These are phyloP conservation scores for Fragum sueziense DNA, from an alignment of 2,888 invertebrate species.

Conservation along the genomic window DNA sequence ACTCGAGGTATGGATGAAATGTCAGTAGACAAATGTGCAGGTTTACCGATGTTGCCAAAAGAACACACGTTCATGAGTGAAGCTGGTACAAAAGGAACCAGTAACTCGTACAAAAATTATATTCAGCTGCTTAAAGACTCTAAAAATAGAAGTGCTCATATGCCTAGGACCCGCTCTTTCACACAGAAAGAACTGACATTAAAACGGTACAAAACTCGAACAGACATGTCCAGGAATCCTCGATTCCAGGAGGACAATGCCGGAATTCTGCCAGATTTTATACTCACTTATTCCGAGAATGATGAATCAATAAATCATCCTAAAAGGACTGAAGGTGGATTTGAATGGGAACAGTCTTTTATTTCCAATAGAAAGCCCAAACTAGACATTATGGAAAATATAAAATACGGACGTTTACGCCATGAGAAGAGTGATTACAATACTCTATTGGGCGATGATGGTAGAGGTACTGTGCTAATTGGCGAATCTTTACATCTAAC, in stretches of 20 bases:
- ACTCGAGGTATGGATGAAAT: neutral
- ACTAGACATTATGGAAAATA: neutral
- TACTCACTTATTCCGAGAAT: slow-evolving; percentile 51
- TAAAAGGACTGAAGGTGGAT: slow-evolving; percentile 24
- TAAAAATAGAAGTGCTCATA: slow-evolving; percentile 54
- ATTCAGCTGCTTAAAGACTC: slow-evolving; percentile 60
- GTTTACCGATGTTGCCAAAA: slow-evolving; percentile 29
- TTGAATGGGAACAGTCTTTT: slow-evolving; percentile 58
- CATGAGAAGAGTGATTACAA: neutral
- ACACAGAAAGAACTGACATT: slow-evolving; percentile 56
- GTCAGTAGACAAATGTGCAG: neutral
- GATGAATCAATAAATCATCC: slow-evolving; percentile 15
- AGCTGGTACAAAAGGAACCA: slow-evolving; percentile 9
- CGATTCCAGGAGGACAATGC: slow-evolving; percentile 37
- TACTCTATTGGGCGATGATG: neutral
- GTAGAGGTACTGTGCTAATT: neutral
- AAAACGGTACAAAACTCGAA: slow-evolving; percentile 55
- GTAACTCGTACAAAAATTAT: slow-evolving; percentile 57
- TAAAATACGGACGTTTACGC: slow-evolving; percentile 2
- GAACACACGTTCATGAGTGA: slow-evolving; percentile 33
- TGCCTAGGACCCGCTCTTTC: slow-evolving; percentile 41
- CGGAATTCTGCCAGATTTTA: slow-evolving; percentile 49
- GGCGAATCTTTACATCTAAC: neutral
- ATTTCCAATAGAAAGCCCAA: slow-evolving; percentile 11
- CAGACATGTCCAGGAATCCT: slow-evolving; percentile 44